These are phyloP conservation scores for Pachyrhynchus sulphureomaculatus DNA, from an alignment of 1,140 invertebrate genomes.

Conservation along the genomic window DNA sequence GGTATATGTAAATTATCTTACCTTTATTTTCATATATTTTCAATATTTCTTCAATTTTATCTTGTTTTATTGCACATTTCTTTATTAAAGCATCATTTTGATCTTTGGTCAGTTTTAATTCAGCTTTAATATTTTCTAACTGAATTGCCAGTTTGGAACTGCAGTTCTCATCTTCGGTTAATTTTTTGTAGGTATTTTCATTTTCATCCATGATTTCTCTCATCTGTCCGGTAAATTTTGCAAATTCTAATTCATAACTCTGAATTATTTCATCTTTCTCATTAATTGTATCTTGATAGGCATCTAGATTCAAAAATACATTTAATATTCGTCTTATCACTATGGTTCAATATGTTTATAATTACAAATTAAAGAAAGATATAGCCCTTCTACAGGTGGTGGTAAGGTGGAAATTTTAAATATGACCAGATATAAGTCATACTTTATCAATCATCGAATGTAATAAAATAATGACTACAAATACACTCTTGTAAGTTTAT, in stretches of 20 bases:
- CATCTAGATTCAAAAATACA: slow-evolving; percentile 56
- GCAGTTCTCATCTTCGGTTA: slow-evolving; percentile 56
- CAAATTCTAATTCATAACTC: slow-evolving; percentile 61
- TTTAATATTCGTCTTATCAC: not conserved
- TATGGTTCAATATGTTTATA: not conserved
- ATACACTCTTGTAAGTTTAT: too few relatives aligned
- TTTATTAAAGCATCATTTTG: slow-evolving; percentile 60
- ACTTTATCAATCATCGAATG: too few relatives aligned
- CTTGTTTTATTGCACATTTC: slow-evolving; percentile 56
- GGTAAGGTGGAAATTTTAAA: too few relatives aligned
- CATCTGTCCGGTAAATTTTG: slow-evolving; percentile 60
- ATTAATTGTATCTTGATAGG: slow-evolving; percentile 65
- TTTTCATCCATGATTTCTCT: slow-evolving; percentile 66
- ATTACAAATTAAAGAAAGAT: not conserved
- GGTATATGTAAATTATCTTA: slow-evolving; percentile 15
- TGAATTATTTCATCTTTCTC: slow-evolving; percentile 67
- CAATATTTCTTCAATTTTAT: slow-evolving; percentile 63
- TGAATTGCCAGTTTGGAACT: slow-evolving; percentile 55
- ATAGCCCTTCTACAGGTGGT: not conserved
- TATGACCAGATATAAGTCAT: too few relatives aligned
- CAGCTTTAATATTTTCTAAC: slow-evolving; percentile 51
- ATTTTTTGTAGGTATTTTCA: slow-evolving; percentile 56
- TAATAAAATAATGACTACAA: too few relatives aligned
- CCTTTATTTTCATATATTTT: slow-evolving; percentile 61
- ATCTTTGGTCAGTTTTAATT: slow-evolving; percentile 60